Conservation (phyloP, 2,888 invertebrate genomes). For the Sceliomorpha sp. region DNA sequence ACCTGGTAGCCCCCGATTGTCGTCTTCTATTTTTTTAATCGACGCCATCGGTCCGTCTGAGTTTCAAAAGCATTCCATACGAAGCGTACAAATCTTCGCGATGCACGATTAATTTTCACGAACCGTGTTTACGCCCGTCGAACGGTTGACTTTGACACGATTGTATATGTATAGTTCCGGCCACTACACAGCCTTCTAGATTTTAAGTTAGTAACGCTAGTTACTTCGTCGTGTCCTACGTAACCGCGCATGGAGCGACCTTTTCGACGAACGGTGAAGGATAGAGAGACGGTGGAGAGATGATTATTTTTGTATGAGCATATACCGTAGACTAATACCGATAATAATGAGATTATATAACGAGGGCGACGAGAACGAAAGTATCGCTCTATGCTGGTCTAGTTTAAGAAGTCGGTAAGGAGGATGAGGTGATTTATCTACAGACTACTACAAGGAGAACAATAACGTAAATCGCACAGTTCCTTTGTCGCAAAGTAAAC, state of each 20-base stretch:
- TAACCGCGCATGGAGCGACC: slow-evolving; percentile 29
- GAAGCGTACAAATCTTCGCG: slow-evolving; percentile 26
- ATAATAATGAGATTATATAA: slow-evolving; percentile 16
- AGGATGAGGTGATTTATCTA: background rate
- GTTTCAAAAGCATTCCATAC: slow-evolving; percentile 10
- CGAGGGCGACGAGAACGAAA: background rate
- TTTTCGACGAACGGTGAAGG: slow-evolving; percentile 29
- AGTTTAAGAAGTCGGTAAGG: background rate
- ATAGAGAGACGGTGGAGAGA: slow-evolving; percentile 11
- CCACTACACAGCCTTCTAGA: slow-evolving; percentile 45
- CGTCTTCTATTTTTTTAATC: too few relatives aligned
- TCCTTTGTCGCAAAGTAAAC: slow-evolving; percentile 49
- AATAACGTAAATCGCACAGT: slow-evolving; percentile 38
- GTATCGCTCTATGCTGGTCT: slow-evolving; percentile 12
- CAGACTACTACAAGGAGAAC: slow-evolving; percentile 1
- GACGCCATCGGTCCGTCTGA: slow-evolving; percentile 4
- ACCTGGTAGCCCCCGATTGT: too few relatives aligned
- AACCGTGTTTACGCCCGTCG: slow-evolving; percentile 9
- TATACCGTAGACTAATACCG: slow-evolving; percentile 19
- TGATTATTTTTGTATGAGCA: slow-evolving; percentile 43
- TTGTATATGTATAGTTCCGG: slow-evolving; percentile 38
- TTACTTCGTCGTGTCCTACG: slow-evolving; percentile 17
- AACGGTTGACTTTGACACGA: slow-evolving; percentile 21
- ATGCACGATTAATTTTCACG: slow-evolving; percentile 23
- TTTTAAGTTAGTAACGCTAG: slow-evolving; percentile 46